Evolutionary conservation across 2,797 vertebrate species (phyloP), one percentile per base, ranked within the genome.

Genomic region (Argya squamiceps): DNA sequence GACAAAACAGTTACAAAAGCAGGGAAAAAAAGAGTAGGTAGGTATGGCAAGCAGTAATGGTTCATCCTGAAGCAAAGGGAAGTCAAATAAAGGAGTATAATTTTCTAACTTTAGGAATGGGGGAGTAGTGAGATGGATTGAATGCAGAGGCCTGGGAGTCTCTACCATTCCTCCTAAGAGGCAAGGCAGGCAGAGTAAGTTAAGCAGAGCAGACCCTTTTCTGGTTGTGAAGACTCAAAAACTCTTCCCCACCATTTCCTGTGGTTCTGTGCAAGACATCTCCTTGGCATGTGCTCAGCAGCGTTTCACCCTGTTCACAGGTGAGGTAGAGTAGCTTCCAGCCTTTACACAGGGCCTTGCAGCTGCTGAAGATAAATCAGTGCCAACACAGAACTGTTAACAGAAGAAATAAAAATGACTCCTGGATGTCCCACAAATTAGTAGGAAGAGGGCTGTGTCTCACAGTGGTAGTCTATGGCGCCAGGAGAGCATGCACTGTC

Each of bases 1-100:
- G 44, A 64, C 41, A 52, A 82, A 78, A 63, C 26, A 83, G 9
- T 71, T 86, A 22, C 6, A n/a, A 88, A 56, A 23, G 17, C 8
- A 9, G 3, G 3, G 11, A 1, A 1, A 2, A 17, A 67, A 63
- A 24, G 4, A 63, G 7, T 30, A 52, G n/a, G 12, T 56, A 46
- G 10, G 4, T 58, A 26, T 56, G 43, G 58, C 20, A 62, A 82
- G 43, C 17, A 64, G 20, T 52, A 78, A 89, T 10, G n/a, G 2
- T 26, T 76, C 55, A 46, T 52, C 32, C 32, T 71, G 46, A 76
- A 89, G 21, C 24, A 73, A 85, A 58, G 34, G 43, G 17, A 82
- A 81, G 14, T 67, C 68, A 68, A 52, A 68, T 9, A 55, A 63
- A 53, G 16, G 24, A 62, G 23, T 16, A 50, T 29, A 0, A 43